Evolutionary conservation across 2,797 vertebrate genomes (phyloP).

Genomic region (Coregonus ussuriensis): DNA sequence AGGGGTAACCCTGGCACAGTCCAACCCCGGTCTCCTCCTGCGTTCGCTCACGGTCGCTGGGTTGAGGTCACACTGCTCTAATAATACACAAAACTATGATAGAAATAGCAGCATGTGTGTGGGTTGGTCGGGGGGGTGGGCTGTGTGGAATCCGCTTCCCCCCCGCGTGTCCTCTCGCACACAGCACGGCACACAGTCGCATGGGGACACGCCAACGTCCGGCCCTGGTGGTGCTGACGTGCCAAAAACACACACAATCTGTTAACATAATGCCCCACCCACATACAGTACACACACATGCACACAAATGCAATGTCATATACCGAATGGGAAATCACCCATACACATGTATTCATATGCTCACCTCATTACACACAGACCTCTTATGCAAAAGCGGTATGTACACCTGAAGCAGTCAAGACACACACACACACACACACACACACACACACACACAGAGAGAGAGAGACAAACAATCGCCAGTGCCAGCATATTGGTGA

Average conservation of each 20-base stretch:
- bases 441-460: not conserved
- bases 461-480: too few relatives aligned
- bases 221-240: not conserved
- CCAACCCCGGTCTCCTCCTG: not conserved
- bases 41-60: not conserved
- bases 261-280: not conserved
- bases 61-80: not conserved
- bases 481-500: constrained; percentile 2
- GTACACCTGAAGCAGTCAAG: not conserved
- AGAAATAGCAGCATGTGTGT: too few relatives aligned
- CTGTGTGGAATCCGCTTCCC: too few relatives aligned
- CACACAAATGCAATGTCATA: not conserved
- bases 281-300: not conserved
- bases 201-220: not conserved
- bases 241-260: not conserved
- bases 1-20: not conserved
- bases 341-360: not conserved
- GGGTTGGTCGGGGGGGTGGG: too few relatives aligned
- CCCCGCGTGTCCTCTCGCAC: not conserved
- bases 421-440: constrained; percentile 21
- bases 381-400: not conserved
- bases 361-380: not conserved
- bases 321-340: not conserved
- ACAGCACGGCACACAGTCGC: not conserved
- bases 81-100: not conserved